Conservation (phyloP, 1,140 invertebrate genomes). For the Hormaphis cornu region DNA sequence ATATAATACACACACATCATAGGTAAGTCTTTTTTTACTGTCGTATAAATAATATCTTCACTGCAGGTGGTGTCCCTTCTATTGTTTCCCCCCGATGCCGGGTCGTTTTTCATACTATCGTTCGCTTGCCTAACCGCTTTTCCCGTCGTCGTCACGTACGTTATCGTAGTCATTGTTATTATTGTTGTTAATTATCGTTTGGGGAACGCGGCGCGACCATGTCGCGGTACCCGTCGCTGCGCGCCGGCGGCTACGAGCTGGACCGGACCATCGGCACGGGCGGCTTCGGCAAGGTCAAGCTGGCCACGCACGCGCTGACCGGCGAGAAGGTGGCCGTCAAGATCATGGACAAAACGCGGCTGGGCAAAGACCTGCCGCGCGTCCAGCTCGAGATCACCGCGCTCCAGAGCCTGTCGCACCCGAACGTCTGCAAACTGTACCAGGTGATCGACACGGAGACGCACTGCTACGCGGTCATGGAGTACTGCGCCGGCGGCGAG, state of each 20-base stretch:
- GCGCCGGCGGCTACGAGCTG: slow-evolving; percentile 48
- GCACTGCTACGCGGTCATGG: slow-evolving; percentile 62
- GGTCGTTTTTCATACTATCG: background rate
- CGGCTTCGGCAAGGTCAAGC: slow-evolving; percentile 73
- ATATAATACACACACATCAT: background rate
- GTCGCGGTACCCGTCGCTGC: slow-evolving; percentile 20
- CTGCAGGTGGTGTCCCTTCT: background rate
- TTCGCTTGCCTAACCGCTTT: slow-evolving; percentile 21
- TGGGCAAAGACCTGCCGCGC: slow-evolving; percentile 68
- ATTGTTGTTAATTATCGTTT: too few species aligned
- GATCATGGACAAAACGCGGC: slow-evolving; percentile 66
- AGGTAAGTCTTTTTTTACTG: slow-evolving; percentile 16
- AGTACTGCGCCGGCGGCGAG: slow-evolving; percentile 76
- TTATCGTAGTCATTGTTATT: background rate
- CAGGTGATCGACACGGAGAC: slow-evolving; percentile 69
- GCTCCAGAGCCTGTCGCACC: slow-evolving; percentile 66
- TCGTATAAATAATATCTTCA: background rate
- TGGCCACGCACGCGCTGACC: slow-evolving; percentile 64
- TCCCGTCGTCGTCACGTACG: background rate
- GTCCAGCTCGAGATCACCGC: slow-evolving; percentile 72
- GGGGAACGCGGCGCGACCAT: background rate
- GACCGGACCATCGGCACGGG: slow-evolving; percentile 66
- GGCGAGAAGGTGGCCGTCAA: slow-evolving; percentile 79
- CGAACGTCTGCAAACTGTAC: slow-evolving; percentile 74
- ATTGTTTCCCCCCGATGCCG: too few species aligned